phyloP scores from a whole-genome alignment of 2,113 vertebrate genomes.

The Ovibos moschatus region DNA sequence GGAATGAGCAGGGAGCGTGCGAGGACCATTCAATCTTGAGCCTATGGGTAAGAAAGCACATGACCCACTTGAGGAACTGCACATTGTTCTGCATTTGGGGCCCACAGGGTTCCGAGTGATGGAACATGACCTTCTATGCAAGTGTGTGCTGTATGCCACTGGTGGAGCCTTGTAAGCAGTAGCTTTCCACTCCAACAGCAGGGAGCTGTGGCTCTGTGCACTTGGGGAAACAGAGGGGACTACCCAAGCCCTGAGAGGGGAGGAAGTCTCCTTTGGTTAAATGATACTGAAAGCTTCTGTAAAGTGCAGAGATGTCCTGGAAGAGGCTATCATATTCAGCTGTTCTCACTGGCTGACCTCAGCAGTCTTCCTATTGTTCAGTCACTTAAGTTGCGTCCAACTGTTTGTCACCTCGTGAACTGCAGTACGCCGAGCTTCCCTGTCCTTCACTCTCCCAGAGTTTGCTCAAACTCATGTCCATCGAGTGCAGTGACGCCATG shows the following conservation, averaged over 20 bases:
- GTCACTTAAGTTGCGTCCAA: not conserved
- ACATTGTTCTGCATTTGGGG: rapidly evolving
- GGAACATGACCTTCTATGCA: too few species aligned
- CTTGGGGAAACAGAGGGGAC: not conserved
- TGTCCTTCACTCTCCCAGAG: not conserved
- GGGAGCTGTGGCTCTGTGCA: not conserved
- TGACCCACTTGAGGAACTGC: rapidly evolving
- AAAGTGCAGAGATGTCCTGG: not conserved
- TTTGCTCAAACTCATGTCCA: not conserved
- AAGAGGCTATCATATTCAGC: not conserved
- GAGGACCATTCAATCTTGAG: not conserved
- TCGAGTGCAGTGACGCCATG: not conserved
- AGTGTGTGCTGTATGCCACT: rapidly evolving
- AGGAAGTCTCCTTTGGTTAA: not conserved
- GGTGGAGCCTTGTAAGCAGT: not conserved
- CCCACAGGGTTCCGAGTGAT: not conserved
- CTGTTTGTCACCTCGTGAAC: not conserved
- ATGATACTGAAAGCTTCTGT: not conserved
- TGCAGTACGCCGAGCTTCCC: not conserved
- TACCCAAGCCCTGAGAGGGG: not conserved
- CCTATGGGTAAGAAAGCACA: not conserved
- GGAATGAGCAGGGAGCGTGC: not conserved
- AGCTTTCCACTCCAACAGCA: not conserved
- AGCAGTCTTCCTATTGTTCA: not conserved
- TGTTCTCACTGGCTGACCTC: not conserved